Evolutionary conservation across 1,140 invertebrate species (phyloP), one percentile per base, ranked within the genome.

Genomic region (Ganaspis sp.): DNA sequence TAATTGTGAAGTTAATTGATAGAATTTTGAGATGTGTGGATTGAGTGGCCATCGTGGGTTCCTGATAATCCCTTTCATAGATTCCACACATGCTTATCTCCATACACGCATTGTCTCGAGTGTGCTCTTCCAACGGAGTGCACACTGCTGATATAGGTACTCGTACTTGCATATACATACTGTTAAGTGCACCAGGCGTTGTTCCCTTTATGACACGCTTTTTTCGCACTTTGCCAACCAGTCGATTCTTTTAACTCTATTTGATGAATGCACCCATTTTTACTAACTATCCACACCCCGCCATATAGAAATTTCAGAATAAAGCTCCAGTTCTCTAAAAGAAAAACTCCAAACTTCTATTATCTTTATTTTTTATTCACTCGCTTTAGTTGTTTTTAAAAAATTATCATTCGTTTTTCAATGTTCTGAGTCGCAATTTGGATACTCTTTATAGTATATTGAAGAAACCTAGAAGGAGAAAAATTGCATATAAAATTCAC

Each of bases 131-230:
- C 11, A 64, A 29, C 21, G 23, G 54, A 64, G 21, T 64, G 54
- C 54, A 64, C 54, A 64, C 29, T 64, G 54, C 21, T 64, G 54
- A 64, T 64, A 64, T 64, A 64, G 54, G 54, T 64, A 64, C 54
- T 64, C 21, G 23, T 19, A 64, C 21, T 26, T 23, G 9, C 19
- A 58, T 29, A 64, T 15, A 12, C 4, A 64, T 2, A 23, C 23
- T 64, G 23, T 64, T 64, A 29, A 64, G 54, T 26, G 23, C 54
- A 64, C 54, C 23, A 64, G 12, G 15, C 45, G 54, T 64, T 64
- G 54, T 64, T 64, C 54, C 54, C 54, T 64, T 64, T 64, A 64
- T 29, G 54, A 64, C 54, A 64, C 54, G 23, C 54, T 23, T 64
- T 64, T 64, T 64, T 64, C 54, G 21, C 54, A 64, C 54, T 26